These are phyloP conservation scores for Aleiodes leptofemur DNA, from an alignment of 2,888 invertebrate species.

Conservation along the genomic window DNA sequence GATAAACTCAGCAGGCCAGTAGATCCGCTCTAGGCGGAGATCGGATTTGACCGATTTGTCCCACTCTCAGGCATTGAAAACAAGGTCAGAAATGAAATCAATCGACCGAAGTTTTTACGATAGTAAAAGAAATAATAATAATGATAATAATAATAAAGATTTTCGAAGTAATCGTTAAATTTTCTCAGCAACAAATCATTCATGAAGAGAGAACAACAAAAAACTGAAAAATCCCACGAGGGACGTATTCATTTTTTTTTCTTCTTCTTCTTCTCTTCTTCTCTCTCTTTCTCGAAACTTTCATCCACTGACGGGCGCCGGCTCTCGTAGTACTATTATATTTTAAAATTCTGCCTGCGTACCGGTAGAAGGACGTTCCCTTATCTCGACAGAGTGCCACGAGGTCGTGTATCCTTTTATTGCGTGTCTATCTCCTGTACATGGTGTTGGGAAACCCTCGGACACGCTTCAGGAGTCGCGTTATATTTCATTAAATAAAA, in stretches of 20 bases:
- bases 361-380: constrained; percentile 43
- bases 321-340: constrained; percentile 3
- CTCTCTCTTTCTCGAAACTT: not conserved
- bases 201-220: not conserved
- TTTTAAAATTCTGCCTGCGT: constrained; percentile 50
- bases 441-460: constrained; percentile 36
- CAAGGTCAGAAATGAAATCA: constrained; percentile 49
- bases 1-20: constrained; percentile 22
- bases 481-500: constrained; percentile 29
- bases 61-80: constrained; percentile 33
- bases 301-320: constrained; percentile 18
- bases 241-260: not conserved
- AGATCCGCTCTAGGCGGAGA: constrained; percentile 41
- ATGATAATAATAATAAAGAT: constrained; percentile 4
- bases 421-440: constrained; percentile 41
- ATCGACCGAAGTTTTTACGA: constrained; percentile 15
- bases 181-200: not conserved
- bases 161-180: not conserved
- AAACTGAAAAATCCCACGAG: constrained; percentile 15
- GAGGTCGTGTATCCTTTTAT: constrained; percentile 48
- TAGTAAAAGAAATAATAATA: constrained; percentile 9
- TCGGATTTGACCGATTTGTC: constrained; percentile 45
- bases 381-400: constrained; percentile 48
- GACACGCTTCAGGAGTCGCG: constrained; percentile 43
- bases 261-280: not conserved